These are phyloP conservation scores for Cylas formicarius DNA, from an alignment of 1,140 invertebrate genomes.

Conservation along the genomic window DNA sequence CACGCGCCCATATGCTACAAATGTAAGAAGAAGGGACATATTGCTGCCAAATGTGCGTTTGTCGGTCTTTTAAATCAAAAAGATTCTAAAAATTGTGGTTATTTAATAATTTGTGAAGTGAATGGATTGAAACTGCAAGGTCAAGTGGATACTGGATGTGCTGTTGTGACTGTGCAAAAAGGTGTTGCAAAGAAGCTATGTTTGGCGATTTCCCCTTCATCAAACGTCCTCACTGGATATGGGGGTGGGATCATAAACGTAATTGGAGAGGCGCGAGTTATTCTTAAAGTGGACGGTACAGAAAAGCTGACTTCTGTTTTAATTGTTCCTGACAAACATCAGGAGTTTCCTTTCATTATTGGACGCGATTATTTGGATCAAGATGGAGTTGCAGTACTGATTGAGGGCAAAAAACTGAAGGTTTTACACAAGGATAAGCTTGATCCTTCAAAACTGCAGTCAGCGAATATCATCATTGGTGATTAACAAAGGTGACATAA, in stretches of 20 bases:
- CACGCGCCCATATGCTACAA: slow-evolving; percentile 25
- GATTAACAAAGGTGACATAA: no score
- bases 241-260: slow-evolving; percentile 1
- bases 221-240: neutral
- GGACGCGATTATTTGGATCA: slow-evolving; percentile 20
- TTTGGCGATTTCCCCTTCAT: neutral
- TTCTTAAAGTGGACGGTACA: slow-evolving; percentile 14
- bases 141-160: slow-evolving; percentile 17
- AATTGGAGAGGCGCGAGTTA: slow-evolving; percentile 15
- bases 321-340: slow-evolving; percentile 17
- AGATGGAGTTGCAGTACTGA: no score
- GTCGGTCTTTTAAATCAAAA: neutral
- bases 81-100: neutral
- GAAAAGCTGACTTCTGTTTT: slow-evolving; percentile 11
- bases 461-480: no score
- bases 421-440: no score
- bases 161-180: slow-evolving; percentile 11
- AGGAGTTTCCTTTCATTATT: slow-evolving; percentile 18
- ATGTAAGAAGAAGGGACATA: slow-evolving; percentile 20
- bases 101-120: slow-evolving; percentile 6
- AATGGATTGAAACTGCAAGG: slow-evolving; percentile 8
- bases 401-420: no score
- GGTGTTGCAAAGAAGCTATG: slow-evolving; percentile 7
- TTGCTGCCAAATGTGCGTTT: slow-evolving; percentile 14
- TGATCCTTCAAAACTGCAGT: no score